A percentile compares a stretch with the other conserved stretches of the same genome.
These are phyloP conservation scores for Thrips palmi DNA, from an alignment of 1,140 invertebrate genomes.

Conservation along the genomic window DNA sequence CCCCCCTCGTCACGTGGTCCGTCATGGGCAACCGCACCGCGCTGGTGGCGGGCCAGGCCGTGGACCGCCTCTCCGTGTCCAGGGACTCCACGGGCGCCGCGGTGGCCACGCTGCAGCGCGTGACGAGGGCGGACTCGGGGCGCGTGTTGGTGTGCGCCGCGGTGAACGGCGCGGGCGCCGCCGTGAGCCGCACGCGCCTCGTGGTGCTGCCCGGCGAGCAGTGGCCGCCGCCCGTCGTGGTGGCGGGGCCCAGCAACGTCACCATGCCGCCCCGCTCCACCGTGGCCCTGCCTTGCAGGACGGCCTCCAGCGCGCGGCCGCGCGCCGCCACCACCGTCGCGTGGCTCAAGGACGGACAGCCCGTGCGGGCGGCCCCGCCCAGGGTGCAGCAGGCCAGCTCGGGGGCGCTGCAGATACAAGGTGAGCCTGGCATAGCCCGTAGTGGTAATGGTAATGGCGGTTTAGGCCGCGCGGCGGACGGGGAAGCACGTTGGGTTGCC, in stretches of 20 bases:
- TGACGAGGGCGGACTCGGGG: neutral
- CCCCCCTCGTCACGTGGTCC: too few species aligned
- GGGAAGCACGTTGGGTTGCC: too few species aligned
- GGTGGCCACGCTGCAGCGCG: constrained; percentile 1
- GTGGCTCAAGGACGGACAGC: constrained; percentile 67
- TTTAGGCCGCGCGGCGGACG: too few species aligned
- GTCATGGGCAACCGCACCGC: too few species aligned
- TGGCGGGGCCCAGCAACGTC: constrained; percentile 54
- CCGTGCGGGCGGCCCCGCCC: constrained; percentile 34
- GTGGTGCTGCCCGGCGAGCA: constrained; percentile 1
- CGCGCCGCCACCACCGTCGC: constrained; percentile 56
- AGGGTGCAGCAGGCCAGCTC: constrained; percentile 48
- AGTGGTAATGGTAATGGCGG: too few species aligned
- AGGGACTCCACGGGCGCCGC: neutral
- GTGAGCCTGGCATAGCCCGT: too few species aligned
- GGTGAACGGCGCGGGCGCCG: constrained; percentile 6
- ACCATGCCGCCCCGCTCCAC: constrained; percentile 75
- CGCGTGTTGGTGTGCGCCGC: neutral
- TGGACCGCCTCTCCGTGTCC: too few species aligned
- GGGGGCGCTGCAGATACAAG: constrained; percentile 48
- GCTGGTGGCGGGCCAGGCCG: too few species aligned
- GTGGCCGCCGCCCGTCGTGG: constrained; percentile 8
- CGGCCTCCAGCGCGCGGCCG: constrained; percentile 57
- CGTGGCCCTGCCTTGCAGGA: constrained; percentile 64
- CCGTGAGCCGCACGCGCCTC: constrained; percentile 1